Base-by-base conservation (phyloP, 2,113 vertebrate species). In the Ammodytes dubius region DNA sequence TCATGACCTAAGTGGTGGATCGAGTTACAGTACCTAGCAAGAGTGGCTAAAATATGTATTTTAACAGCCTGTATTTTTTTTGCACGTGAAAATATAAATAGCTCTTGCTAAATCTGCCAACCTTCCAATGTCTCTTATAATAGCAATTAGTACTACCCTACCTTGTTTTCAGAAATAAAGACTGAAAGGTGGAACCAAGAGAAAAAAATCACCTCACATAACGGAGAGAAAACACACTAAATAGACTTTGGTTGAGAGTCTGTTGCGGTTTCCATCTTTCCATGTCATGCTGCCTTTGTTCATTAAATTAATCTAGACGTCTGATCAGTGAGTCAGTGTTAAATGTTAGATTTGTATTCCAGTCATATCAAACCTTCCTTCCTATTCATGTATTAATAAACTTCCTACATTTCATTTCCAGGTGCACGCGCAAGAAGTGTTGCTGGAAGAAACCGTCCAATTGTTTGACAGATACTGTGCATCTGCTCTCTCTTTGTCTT, bases 331-430 rank as follows among this genome's bases (percentile, higher is more conserved):
- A 56, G 49, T 79, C 42, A 35, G 9, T 50, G 19, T 49, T 37
- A 12, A 2, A 27, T 17, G 19, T 52, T 57, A 58, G 27, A 50
- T 50, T 49, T 42, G 17, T n/a, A 63, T 40, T 54, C 2, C 6
- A 35, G 40, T 60, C 27, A 39, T 37, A 49, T 1, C 47, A 35
- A 27, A 66, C 40, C 3, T 11, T 54, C 5, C 15, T 27, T 70
- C 17, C 40, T 60, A 47, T 83, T 53, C 15, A 66, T 54, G 15
- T 35, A 61, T 63, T 57, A 50, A 74, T 14, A 58, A 70, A 56
- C 8, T 11, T 35, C 4, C 7, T 70, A 3, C 4, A 12, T 59
- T 53, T 52, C 8, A 39, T 46, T 63, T 70, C n/a, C 27, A 45
- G 35, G 17, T 35, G 39, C 42, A 64, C 59, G 47, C 64, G 5